phyloP scores from a whole-genome alignment of 2,113 vertebrate genomes.

The Himantopus leucocephalus region DNA sequence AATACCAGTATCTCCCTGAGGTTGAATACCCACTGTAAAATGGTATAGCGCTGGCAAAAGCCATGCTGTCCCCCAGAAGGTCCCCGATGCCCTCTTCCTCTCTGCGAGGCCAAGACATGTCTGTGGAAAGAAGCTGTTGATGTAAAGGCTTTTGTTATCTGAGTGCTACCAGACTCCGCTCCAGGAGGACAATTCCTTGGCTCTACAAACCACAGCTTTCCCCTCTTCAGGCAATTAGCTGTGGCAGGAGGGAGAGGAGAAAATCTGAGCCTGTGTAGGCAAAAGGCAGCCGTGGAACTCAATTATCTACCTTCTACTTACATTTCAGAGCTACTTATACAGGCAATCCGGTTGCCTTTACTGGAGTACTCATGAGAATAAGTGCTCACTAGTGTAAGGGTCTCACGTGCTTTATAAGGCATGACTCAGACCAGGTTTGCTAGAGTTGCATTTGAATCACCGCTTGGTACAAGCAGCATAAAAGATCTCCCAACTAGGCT shows the following conservation, averaged over 20 bases:
- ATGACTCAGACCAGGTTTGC: neutral
- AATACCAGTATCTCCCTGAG: neutral
- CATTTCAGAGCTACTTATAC: neutral
- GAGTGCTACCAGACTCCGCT: neutral
- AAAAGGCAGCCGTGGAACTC: neutral
- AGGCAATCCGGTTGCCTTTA: neutral
- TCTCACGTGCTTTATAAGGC: neutral
- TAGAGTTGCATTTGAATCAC: neutral
- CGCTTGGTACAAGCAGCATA: neutral
- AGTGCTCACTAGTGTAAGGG: neutral
- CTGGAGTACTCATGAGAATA: neutral
- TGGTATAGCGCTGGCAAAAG: neutral
- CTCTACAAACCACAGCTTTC: neutral
- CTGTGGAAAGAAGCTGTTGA: neutral
- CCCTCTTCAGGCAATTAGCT: neutral
- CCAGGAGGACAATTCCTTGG: neutral
- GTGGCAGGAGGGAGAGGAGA: neutral
- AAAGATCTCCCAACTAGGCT: neutral
- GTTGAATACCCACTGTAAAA: neutral
- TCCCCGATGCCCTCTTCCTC: neutral
- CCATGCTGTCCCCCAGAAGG: neutral
- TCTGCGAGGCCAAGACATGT: neutral
- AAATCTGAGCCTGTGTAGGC: neutral
- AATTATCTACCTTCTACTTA: neutral
- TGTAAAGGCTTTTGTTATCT: neutral